Evolutionary conservation across 2,113 vertebrate species (phyloP).

Genomic region (Propithecus coquereli): DNA sequence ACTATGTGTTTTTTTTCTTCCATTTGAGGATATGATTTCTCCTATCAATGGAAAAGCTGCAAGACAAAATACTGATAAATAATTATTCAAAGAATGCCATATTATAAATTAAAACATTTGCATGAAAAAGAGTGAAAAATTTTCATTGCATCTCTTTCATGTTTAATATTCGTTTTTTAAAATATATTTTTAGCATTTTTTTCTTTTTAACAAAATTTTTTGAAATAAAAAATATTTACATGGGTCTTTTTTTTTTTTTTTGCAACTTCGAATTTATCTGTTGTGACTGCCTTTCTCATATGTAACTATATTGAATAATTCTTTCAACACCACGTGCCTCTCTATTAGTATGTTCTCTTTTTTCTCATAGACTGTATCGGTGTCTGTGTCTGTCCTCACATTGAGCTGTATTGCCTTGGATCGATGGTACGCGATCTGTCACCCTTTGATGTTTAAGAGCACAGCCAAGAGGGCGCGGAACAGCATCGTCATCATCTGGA

Average conservation of each 20-base stretch:
- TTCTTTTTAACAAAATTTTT: neutral
- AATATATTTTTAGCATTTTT: neutral
- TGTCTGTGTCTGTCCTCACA: slow-evolving; percentile 96
- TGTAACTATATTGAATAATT: neutral
- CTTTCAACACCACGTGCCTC: neutral
- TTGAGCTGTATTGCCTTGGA: slow-evolving; percentile 97
- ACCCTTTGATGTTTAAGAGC: slow-evolving; percentile 98
- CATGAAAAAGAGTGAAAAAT: neutral
- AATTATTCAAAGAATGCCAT: neutral
- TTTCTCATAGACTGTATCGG: slow-evolving; percentile 91
- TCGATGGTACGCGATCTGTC: slow-evolving; percentile 98
- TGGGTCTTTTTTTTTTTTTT: neutral
- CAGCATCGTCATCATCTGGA: slow-evolving; percentile 95
- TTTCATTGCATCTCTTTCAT: neutral
- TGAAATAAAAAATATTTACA: neutral
- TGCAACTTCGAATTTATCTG: neutral
- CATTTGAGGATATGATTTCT: neutral
- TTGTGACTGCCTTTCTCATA: neutral
- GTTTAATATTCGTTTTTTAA: neutral
- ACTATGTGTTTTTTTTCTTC: neutral
- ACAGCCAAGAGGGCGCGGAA: slow-evolving; percentile 94
- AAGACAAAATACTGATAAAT: slow-evolving; percentile 15
- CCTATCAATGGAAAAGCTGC: neutral
- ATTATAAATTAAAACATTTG: neutral
- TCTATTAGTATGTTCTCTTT: slow-evolving; percentile 20